Evolutionary conservation across 2,797 vertebrate genomes (phyloP), one percentile per base, ranked within the genome.

Genomic region (Rhinophrynus dorsalis): DNA sequence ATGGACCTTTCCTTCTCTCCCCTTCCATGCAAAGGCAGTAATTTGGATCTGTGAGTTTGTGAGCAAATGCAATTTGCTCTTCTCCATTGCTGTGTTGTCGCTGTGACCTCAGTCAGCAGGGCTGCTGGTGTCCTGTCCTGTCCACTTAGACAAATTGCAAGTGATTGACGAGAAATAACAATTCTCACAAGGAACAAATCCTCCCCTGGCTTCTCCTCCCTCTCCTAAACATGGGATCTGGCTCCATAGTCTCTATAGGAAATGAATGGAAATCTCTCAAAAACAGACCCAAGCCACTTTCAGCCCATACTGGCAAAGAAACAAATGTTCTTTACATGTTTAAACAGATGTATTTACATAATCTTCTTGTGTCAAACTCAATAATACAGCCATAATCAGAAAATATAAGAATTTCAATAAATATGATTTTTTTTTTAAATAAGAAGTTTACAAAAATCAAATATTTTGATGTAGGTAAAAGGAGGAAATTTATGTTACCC

Each of bases 131-230:
- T 76, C 79, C 88, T 91, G 88, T 90, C 89, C 86, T 75, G 79
- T 80, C 80, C 88, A 87, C 86, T 90, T 89, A 89, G 80, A 83
- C 89, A 88, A 88, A 88, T 89, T 87, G 84, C 78, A 80, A 79
- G 57, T 92, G 91, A 93, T 86, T 86, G 91, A 90, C 92, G 90
- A 90, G 88, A 90, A 91, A 91, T 86, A 87, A 91, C 88, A 87
- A 81, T 85, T 94, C 88, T 89, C 89, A 89, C 89, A 86, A 92
- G 81, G 74, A 77, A 66, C 74, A 75, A 52, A 52, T 32, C 47
- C 47, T 18, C 59, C 29, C 76, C 65, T 72, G 72, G 72, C 56
- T 30, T 64, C 68, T 64, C 51, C 29, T 38, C 45, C 44, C 18
- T 30, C 17, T 56, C 17, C 18, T 3, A 38, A 29, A 29, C 32